phyloP scores from a whole-genome alignment of 2,888 invertebrate genomes.

The Eupithecia vulgata region DNA sequence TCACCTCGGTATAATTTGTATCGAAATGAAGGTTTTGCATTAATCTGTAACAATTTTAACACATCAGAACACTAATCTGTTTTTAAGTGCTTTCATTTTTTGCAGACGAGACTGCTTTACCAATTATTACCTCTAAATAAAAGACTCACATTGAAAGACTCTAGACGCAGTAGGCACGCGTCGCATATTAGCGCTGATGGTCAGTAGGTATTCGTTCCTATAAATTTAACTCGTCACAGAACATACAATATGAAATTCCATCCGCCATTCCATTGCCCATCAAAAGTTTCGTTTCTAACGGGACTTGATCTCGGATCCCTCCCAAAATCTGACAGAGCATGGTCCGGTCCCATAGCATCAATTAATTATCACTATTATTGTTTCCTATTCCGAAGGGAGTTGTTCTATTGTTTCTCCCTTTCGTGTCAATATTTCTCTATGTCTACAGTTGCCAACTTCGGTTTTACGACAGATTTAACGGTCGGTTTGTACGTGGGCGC shows the following conservation, averaged over 20 bases:
- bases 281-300: not conserved
- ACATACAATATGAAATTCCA: not conserved
- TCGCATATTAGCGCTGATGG: not conserved
- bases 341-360: not conserved
- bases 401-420: constrained; percentile 2
- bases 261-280: too few relatives aligned
- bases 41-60: not conserved
- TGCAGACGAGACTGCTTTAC: not conserved
- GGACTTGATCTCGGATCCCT: not conserved
- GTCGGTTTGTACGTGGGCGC: constrained; percentile 25
- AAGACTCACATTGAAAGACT: not conserved
- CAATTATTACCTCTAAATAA: not conserved
- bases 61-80: not conserved
- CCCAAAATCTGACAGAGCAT: not conserved
- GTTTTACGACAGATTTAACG: constrained; percentile 32
- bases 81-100: not conserved
- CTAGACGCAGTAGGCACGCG: not conserved
- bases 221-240: not conserved
- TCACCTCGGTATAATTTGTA: not conserved
- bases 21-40: not conserved
- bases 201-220: not conserved
- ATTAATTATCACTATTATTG: constrained; percentile 1
- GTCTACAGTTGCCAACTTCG: constrained; percentile 18
- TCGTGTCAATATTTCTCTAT: constrained; percentile 1
- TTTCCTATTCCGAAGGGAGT: not conserved